Conservation (phyloP, 1,140 invertebrate genomes). For the Drosophila athabasca region DNA sequence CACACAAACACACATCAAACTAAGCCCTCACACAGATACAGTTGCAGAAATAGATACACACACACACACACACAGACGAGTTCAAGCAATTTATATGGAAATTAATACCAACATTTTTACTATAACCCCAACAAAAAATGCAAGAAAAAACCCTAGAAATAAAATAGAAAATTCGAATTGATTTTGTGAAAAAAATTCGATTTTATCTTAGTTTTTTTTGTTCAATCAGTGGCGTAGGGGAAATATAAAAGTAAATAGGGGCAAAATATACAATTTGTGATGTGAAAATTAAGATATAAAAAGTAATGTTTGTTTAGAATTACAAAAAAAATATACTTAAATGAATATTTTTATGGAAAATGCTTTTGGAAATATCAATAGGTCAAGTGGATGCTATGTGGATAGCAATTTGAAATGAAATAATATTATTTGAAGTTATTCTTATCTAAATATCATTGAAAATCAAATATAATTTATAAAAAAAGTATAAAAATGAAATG, state of each 20-base stretch:
- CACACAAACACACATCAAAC: slow-evolving; percentile 17
- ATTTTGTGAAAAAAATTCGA: slow-evolving; percentile 58
- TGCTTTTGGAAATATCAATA: no score
- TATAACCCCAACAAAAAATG: slow-evolving; percentile 21
- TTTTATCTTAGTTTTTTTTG: slow-evolving; percentile 40
- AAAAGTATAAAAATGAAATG: no score
- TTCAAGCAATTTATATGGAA: slow-evolving; percentile 75
- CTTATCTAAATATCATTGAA: no score
- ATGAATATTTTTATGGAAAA: no score
- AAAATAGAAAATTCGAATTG: slow-evolving; percentile 60
- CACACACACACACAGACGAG: slow-evolving; percentile 1
- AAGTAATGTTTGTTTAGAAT: slow-evolving; percentile 12
- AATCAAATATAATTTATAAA: no score
- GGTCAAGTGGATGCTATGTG: no score
- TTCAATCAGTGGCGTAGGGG: slow-evolving; percentile 34
- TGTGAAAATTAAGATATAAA: slow-evolving; percentile 19
- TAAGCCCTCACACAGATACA: slow-evolving; percentile 48
- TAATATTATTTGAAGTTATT: no score
- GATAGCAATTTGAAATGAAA: no score
- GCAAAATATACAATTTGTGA: background rate
- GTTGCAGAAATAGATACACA: background rate
- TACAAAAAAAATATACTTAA: background rate
- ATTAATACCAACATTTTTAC: slow-evolving; percentile 79
- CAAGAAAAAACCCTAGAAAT: slow-evolving; percentile 19
- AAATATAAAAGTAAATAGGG: slow-evolving; percentile 5